Percentiles rank a stretch among this genome's conserved stretches.
phyloP scores from a whole-genome alignment of 1,140 invertebrate species.

The Laodelphax striatellus region DNA sequence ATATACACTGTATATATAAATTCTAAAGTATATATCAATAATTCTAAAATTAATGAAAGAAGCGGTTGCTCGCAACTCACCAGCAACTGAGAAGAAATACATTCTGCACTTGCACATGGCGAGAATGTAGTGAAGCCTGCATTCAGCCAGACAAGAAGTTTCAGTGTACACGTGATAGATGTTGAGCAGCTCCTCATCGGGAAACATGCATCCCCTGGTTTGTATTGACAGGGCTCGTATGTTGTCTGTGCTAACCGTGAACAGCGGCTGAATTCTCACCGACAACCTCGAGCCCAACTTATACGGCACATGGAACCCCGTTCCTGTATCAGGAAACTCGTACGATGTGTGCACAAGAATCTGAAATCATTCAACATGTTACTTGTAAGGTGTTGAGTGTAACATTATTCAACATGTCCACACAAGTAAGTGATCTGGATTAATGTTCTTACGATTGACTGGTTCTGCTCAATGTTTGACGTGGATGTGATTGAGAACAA shows the following conservation, averaged over 20 bases:
- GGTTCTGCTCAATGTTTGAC: no score
- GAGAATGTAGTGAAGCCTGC: constrained; percentile 15
- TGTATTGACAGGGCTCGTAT: constrained; percentile 13
- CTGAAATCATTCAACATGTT: not conserved
- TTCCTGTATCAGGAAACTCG: constrained; percentile 20
- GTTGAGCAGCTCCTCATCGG: constrained; percentile 17
- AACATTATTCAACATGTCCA: no score
- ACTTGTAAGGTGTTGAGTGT: no score
- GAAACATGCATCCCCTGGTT: constrained; percentile 18
- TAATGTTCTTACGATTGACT: no score
- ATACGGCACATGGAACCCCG: constrained; percentile 14
- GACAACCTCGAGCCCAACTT: constrained; percentile 1
- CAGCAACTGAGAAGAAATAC: constrained; percentile 13
- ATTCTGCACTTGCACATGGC: constrained; percentile 16
- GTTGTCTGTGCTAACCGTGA: constrained; percentile 15
- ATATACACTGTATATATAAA: no score
- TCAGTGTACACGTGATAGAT: constrained; percentile 22
- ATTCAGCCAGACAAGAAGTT: constrained; percentile 20
- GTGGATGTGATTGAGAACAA: no score
- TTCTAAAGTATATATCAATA: no score
- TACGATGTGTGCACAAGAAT: constrained; percentile 19
- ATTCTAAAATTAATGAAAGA: no score
- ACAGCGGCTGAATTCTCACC: constrained; percentile 14
- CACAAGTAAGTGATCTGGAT: no score
- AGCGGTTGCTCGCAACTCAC: not conserved